Evolutionary conservation across 2,113 vertebrate genomes (phyloP).

Genomic region (Vimba vimba): DNA sequence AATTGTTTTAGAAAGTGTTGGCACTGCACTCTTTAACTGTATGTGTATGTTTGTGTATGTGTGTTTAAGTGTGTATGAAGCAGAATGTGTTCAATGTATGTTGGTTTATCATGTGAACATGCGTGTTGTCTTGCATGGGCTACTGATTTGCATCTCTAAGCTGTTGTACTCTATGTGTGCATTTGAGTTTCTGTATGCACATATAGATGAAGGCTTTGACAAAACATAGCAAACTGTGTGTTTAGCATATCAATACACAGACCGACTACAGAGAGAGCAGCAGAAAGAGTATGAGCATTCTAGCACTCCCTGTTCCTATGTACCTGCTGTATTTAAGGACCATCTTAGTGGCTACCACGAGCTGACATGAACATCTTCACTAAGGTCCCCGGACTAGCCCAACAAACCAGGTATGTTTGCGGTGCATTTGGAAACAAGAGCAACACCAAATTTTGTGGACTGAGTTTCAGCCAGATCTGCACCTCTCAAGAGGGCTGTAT

Average conservation of each 20-base stretch:
- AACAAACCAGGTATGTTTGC: slow-evolving; percentile 78
- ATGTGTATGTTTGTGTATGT: not conserved
- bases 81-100: slow-evolving; percentile 17
- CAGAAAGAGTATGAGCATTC: slow-evolving; percentile 72
- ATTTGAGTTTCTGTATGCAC: slow-evolving; percentile 5
- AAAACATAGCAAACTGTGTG: slow-evolving; percentile 40
- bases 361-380: slow-evolving; percentile 82
- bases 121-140: slow-evolving; percentile 1
- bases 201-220: slow-evolving; percentile 26
- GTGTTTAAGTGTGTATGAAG: slow-evolving; percentile 15
- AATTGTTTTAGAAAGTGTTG: slow-evolving; percentile 52
- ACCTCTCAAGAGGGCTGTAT: not conserved
- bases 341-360: slow-evolving; percentile 63
- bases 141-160: not conserved
- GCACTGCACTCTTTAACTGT: slow-evolving; percentile 43
- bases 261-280: slow-evolving; percentile 52
- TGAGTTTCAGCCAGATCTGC: not conserved
- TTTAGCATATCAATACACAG: slow-evolving; percentile 77
- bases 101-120: not conserved
- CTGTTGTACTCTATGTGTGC: not conserved
- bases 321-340: slow-evolving; percentile 75
- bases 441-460: not conserved
- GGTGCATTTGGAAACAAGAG: slow-evolving; percentile 23
- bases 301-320: slow-evolving; percentile 59
- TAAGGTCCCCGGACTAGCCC: slow-evolving; percentile 76